These are phyloP conservation scores for Octopus bimaculoides DNA, from an alignment of 1,140 invertebrate genomes.

Conservation along the genomic window DNA sequence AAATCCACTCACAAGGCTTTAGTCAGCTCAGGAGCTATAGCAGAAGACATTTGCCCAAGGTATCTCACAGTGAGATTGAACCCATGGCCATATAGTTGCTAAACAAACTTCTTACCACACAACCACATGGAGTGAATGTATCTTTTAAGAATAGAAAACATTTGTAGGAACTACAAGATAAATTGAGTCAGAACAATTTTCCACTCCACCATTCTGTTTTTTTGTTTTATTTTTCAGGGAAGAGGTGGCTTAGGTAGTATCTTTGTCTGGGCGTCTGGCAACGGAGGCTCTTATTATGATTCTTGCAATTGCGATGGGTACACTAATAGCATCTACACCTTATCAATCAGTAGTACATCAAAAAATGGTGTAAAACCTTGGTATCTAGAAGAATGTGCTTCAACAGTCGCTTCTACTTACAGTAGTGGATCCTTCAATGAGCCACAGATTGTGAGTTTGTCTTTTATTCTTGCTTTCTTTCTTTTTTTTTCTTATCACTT, in stretches of 20 bases:
- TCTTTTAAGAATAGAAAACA: no score
- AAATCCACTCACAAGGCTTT: no score
- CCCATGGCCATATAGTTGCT: no score
- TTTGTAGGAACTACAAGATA: no score
- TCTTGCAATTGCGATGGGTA: conserved; percentile 99
- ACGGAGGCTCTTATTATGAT: conserved; percentile 92
- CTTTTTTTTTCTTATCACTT: background rate
- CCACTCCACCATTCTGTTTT: background rate
- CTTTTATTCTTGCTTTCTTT: background rate
- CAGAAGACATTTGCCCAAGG: no score
- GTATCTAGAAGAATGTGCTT: conserved; percentile 97
- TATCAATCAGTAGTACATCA: conserved; percentile 96
- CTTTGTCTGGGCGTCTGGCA: conserved; percentile 99
- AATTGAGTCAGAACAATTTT: background rate
- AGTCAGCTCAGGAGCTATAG: no score
- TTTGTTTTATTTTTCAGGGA: conserved; percentile 64
- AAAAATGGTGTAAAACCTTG: conserved; percentile 84
- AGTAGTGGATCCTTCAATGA: conserved; percentile 76
- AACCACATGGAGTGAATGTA: no score
- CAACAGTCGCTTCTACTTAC: conserved; percentile 93
- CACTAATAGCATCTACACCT: conserved; percentile 96
- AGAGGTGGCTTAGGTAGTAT: conserved; percentile 95
- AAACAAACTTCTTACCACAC: no score
- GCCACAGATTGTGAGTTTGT: conserved; percentile 44
- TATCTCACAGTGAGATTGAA: no score